phyloP scores from a whole-genome alignment of 1,140 invertebrate species.

The Augochlora pura region DNA sequence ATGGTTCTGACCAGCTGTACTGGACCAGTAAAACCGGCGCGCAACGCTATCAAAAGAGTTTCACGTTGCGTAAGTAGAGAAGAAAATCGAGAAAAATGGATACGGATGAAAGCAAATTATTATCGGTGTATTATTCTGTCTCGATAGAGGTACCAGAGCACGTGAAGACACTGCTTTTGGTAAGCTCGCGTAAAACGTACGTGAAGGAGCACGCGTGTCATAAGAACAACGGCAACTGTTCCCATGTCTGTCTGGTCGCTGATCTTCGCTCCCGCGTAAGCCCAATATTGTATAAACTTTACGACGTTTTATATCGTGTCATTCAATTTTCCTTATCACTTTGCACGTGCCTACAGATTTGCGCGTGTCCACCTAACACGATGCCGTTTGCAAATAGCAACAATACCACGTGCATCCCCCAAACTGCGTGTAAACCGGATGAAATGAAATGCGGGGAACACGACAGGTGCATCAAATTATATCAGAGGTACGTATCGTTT shows the following conservation, averaged over 20 bases:
- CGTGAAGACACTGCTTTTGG: slow-evolving; percentile 64
- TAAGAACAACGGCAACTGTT: slow-evolving; percentile 85
- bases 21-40: slow-evolving; percentile 82
- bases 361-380: slow-evolving; percentile 84
- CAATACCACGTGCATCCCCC: slow-evolving; percentile 77
- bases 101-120: background rate
- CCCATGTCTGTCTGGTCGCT: slow-evolving; percentile 86
- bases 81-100: background rate
- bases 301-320: no score
- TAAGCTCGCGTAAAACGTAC: slow-evolving; percentile 64
- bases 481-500: slow-evolving; percentile 51
- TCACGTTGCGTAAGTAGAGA: slow-evolving; percentile 64
- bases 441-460: slow-evolving; percentile 81
- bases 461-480: slow-evolving; percentile 76
- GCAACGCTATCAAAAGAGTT: slow-evolving; percentile 71
- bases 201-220: slow-evolving; percentile 82
- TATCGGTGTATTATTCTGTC: background rate
- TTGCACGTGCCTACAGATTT: slow-evolving; percentile 67
- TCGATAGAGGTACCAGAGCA: slow-evolving; percentile 41
- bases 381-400: slow-evolving; percentile 77
- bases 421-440: slow-evolving; percentile 79
- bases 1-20: slow-evolving; percentile 73
- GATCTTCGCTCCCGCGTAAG: slow-evolving; percentile 54
- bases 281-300: background rate
- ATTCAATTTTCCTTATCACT: background rate